Evolutionary conservation across 2,888 invertebrate genomes (phyloP), one percentile per base, ranked within the genome.

Genomic region (Himalopsyche kuldschensis): DNA sequence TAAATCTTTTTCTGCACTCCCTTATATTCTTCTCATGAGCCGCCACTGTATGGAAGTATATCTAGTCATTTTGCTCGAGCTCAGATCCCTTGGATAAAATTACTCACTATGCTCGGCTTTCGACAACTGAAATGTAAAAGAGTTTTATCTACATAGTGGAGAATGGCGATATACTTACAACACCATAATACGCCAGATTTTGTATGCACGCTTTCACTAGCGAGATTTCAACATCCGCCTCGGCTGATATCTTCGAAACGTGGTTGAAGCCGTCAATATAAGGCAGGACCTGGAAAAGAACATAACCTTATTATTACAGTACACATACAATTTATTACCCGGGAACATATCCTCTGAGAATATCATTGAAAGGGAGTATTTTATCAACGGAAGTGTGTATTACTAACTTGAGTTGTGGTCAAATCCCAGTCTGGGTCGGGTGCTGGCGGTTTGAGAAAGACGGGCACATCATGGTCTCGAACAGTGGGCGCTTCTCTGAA

Each of bases 221-320:
- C 89, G 97, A 97, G 87, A 96, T 96, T 89, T 98, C 98, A 0
- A 99, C 97, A 88, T 98, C 97, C 0, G 98, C 96, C 88, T 97
- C 95, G 0, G 95, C 94, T 0, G 98, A 96, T 86, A 99, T 98
- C 88, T 96, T 95, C 0, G 96, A 94, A 4, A 98, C 94, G 89
- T 98, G 98, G 90, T 97, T 97, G 88, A 96, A 96, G 0, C 98
- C 98, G 90, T 98, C 96, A 79, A 99, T 97, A 88, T 95, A 96
- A 0, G 97, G 97, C 32, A 97, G 90, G 46, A 96, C 94, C 94
- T 95, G 91, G 86, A 90, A 46, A 63, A 20, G 32, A 27, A 48
- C n/a, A 24, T 47, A 30, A 30, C 32, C 11, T 24, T 17, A 31
- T 76, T 17, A 30, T 63, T n/a, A 78, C 46, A 11, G 11, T 15